phyloP scores from a whole-genome alignment of 2,113 vertebrate genomes.

The Picathartes gymnocephalus region DNA sequence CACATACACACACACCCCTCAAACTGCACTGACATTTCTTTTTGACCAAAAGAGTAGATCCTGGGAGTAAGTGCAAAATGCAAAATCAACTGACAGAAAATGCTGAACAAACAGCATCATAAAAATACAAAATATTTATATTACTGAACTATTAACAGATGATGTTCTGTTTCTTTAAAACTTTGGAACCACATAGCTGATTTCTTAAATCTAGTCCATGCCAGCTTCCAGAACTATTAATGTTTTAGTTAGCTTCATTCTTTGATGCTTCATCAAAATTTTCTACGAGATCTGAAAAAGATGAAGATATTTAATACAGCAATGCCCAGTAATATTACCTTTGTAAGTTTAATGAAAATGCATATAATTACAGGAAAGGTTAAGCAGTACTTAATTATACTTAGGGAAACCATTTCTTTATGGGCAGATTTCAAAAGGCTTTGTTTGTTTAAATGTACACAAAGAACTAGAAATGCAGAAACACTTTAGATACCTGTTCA shows the following conservation, averaged over 20 bases:
- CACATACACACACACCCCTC: constrained; percentile 70
- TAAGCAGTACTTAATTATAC: background rate
- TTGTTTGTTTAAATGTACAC: background rate
- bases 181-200: constrained; percentile 82
- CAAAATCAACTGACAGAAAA: constrained; percentile 84
- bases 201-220: constrained; percentile 85
- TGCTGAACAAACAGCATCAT: constrained; percentile 83
- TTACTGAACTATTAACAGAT: constrained; percentile 84
- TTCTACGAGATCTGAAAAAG: constrained; percentile 91
- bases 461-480: background rate
- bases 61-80: constrained; percentile 85
- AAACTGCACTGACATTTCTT: constrained; percentile 74
- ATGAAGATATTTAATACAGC: constrained; percentile 46
- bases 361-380: background rate
- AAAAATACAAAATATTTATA: constrained; percentile 91
- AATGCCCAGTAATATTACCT: background rate
- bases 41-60: constrained; percentile 79
- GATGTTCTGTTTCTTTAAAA: constrained; percentile 82
- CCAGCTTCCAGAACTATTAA: constrained; percentile 76
- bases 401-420: background rate
- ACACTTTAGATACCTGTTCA: background rate
- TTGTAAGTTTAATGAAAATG: background rate
- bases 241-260: constrained; percentile 90
- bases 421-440: background rate
- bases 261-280: constrained; percentile 99